phyloP scores from a whole-genome alignment of 2,888 invertebrate species.

The Eulithis prunata region DNA sequence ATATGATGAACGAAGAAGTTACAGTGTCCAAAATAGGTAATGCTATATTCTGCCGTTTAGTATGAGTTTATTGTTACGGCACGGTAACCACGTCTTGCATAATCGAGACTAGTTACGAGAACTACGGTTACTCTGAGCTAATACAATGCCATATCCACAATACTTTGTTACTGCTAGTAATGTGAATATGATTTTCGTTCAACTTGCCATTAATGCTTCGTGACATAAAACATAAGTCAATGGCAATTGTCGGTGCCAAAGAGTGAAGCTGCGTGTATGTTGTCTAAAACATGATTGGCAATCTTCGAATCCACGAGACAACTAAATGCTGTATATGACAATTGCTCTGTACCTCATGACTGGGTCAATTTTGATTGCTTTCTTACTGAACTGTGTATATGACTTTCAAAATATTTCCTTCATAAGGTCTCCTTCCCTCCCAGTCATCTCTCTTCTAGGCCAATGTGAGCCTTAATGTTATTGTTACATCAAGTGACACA shows the following conservation, averaged over 20 bases:
- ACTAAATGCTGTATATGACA: no score
- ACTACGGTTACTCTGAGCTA: neutral
- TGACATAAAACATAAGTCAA: neutral
- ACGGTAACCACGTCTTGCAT: neutral
- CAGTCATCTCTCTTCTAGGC: no score
- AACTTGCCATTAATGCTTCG: neutral
- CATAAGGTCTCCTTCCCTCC: no score
- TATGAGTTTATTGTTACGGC: constrained; percentile 3
- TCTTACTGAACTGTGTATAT: neutral
- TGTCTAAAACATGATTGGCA: neutral
- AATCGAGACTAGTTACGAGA: neutral
- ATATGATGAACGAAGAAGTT: constrained; percentile 5
- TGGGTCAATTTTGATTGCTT: neutral
- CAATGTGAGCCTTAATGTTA: no score
- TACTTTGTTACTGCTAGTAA: neutral
- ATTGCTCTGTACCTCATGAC: neutral
- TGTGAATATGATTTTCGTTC: constrained; percentile 3
- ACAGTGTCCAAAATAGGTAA: constrained; percentile 36
- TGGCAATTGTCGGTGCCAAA: neutral
- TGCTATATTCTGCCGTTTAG: constrained; percentile 23
- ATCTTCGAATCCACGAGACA: no score
- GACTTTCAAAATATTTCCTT: no score
- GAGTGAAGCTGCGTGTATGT: neutral
- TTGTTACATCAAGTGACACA: no score
- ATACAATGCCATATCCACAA: neutral